Conservation (phyloP, 2,113 vertebrate species). For the Odobenus rosmarus region DNA sequence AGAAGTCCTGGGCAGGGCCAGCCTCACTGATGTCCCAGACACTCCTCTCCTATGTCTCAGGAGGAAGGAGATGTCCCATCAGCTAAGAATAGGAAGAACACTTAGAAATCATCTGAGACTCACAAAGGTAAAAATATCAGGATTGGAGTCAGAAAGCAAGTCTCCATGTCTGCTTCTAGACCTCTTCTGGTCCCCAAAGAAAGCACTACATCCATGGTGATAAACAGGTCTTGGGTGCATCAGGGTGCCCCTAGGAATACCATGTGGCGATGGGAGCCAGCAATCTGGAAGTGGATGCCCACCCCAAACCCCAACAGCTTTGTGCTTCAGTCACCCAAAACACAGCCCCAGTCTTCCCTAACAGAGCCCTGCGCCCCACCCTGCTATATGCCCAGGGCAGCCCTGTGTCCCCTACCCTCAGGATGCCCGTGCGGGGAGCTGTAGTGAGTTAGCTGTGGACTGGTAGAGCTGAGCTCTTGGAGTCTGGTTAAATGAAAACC, state of each 20-base stretch:
- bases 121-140: conserved; percentile 3
- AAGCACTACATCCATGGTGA: not conserved
- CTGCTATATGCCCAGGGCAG: not conserved
- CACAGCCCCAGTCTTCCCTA: not conserved
- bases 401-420: rapidly evolving
- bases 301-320: not conserved
- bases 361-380: rapidly evolving
- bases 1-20: not conserved
- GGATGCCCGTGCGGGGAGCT: not conserved
- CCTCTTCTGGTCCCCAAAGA: not conserved
- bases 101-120: not conserved
- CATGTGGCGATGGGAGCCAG: rapidly evolving
- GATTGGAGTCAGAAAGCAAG: not conserved
- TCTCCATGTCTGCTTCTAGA: not conserved
- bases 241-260: not conserved
- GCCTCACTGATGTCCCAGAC: not conserved
- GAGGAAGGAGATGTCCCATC: not conserved
- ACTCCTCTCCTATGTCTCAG: not conserved
- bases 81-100: not conserved
- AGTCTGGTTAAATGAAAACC: not conserved
- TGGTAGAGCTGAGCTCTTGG: rapidly evolving
- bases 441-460: not conserved
- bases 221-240: not conserved
- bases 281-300: not conserved
- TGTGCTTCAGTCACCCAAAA: not conserved